A percentile compares a stretch with the other conserved stretches of the same genome.
These are phyloP conservation scores for Sebastes wilsoni DNA, from an alignment of 2,797 vertebrate species.

Conservation along the genomic window DNA sequence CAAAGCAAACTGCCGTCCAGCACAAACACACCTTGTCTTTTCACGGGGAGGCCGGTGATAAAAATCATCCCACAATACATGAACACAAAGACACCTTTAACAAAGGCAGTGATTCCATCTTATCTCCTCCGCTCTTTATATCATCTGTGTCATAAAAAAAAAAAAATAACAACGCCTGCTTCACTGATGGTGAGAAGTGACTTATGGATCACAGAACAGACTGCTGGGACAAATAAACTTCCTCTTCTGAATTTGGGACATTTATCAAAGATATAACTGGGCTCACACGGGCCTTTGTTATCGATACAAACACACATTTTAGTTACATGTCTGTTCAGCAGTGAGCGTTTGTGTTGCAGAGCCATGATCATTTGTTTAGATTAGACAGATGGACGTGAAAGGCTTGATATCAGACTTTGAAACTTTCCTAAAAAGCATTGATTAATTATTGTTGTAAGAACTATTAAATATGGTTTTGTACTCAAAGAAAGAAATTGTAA, in stretches of 20 bases:
- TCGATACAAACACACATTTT: conserved; percentile 22
- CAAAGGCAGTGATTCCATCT: conserved; percentile 74
- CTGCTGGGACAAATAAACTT: conserved; percentile 30
- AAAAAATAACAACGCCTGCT: conserved; percentile 1
- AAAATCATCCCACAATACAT: conserved; percentile 73
- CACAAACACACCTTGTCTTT: conserved; percentile 76
- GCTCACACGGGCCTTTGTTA: background rate
- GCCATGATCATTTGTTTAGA: conserved; percentile 29
- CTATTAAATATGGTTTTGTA: background rate
- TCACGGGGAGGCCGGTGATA: conserved; percentile 69
- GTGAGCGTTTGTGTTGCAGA: background rate
- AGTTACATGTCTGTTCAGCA: background rate
- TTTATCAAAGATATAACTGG: background rate
- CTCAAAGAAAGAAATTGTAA: background rate
- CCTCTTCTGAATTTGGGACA: conserved; percentile 20
- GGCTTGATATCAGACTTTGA: background rate
- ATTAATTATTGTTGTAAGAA: background rate
- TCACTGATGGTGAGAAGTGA: conserved; percentile 37
- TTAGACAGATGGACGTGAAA: background rate
- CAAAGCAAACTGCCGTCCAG: conserved; percentile 61
- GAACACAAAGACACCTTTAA: conserved; percentile 74
- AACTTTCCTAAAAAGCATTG: background rate
- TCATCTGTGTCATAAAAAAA: conserved; percentile 50
- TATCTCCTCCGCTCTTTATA: conserved; percentile 56
- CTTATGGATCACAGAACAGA: conserved; percentile 36